Conservation (phyloP, 2,113 vertebrate species). For the Nothobranchius furzeri region DNA sequence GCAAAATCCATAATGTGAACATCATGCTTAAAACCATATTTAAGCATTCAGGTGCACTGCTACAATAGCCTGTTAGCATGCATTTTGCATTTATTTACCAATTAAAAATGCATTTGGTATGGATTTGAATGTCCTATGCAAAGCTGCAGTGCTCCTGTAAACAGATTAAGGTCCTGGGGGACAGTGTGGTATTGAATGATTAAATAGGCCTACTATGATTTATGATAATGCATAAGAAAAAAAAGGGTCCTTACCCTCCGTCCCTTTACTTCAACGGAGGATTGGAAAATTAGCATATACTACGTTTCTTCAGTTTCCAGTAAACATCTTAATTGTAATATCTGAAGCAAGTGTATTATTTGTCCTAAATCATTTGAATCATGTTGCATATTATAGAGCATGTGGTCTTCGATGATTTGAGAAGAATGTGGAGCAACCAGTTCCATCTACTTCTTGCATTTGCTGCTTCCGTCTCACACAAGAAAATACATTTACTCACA, state of each 20-base stretch:
- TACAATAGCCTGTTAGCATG: constrained; percentile 77
- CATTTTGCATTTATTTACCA: constrained; percentile 81
- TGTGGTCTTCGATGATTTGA: constrained; percentile 5
- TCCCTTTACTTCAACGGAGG: constrained; percentile 63
- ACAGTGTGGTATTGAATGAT: constrained; percentile 78
- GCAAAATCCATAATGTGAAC: constrained; percentile 76
- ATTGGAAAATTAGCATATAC: constrained; percentile 57
- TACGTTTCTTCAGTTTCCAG: constrained; percentile 45
- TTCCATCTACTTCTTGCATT: neutral
- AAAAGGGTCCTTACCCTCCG: constrained; percentile 55
- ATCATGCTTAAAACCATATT: constrained; percentile 76
- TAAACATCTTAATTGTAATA: constrained; percentile 33
- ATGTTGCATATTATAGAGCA: constrained; percentile 12
- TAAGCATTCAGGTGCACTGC: constrained; percentile 72
- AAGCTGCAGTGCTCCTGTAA: constrained; percentile 77
- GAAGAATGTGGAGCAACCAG: constrained; percentile 14
- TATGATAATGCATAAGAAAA: constrained; percentile 80
- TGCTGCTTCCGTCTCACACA: constrained; percentile 5
- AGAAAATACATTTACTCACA: neutral
- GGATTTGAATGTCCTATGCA: constrained; percentile 80
- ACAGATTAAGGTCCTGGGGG: constrained; percentile 78
- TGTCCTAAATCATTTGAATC: constrained; percentile 20
- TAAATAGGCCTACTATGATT: constrained; percentile 82
- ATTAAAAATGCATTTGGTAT: constrained; percentile 82
- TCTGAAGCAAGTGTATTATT: constrained; percentile 27